Evolutionary conservation across 1,140 invertebrate genomes (phyloP).

Genomic region (Daktulosphaira vitifoliae): DNA sequence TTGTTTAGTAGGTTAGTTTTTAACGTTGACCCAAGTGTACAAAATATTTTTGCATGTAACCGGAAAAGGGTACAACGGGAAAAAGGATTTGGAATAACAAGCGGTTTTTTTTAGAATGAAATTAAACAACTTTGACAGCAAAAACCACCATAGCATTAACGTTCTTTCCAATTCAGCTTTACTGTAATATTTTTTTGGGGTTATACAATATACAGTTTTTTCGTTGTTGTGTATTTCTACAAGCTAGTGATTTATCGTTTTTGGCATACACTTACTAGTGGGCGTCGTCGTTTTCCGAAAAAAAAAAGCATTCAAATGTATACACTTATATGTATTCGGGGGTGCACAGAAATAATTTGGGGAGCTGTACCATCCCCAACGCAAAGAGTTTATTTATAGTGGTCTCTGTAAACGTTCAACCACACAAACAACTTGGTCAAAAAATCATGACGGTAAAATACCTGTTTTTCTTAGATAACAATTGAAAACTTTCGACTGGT

Average conservation of each 20-base stretch:
- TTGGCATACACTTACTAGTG: conserved; percentile 9
- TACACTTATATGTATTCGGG: neutral
- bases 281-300: neutral
- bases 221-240: conserved; percentile 1
- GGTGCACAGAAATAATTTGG: too few relatives aligned
- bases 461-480: too few relatives aligned
- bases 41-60: too few relatives aligned
- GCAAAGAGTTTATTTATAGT: too few relatives aligned
- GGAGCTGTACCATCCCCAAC: too few relatives aligned
- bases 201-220: conserved; percentile 1
- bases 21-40: too few relatives aligned
- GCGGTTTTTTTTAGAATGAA: neutral
- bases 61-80: too few relatives aligned
- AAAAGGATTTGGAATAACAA: neutral
- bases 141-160: conserved; percentile 24
- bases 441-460: too few relatives aligned
- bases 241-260: conserved; percentile 23
- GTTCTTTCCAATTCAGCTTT: conserved; percentile 24
- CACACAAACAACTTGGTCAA: too few relatives aligned
- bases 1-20: too few relatives aligned
- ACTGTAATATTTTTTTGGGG: neutral
- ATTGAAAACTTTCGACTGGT: too few relatives aligned
- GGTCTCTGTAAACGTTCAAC: too few relatives aligned
- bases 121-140: conserved; percentile 16
- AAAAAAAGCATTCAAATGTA: conserved; percentile 19